Base-by-base conservation (phyloP, 2,797 vertebrate genomes). In the Amphiprion clarkii region DNA sequence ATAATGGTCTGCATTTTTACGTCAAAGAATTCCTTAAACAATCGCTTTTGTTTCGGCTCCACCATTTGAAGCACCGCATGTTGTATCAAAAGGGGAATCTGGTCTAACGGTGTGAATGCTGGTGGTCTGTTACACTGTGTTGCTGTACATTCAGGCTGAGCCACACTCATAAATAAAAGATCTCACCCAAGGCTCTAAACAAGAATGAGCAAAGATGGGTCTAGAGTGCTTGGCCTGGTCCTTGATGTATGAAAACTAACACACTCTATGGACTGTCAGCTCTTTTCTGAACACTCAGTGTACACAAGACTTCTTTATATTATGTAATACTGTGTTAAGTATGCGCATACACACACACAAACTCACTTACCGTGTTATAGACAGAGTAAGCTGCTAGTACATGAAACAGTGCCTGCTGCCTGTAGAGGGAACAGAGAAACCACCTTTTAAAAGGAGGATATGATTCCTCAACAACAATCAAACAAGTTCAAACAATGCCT, bases 341-440 rank as follows among this genome's bases (percentile, higher is more conserved):
- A 67, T 23, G 21, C 53, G 66, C 46, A 40, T 29, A 63, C 36
- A 55, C 10, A 67, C 21, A 56, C 7, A 42, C 17, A 42, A 4
- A 61, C 33, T 79, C 74, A 89, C 96, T 95, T 87, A 98, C 97
- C 51, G 96, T 96, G 89, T 98, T 97, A 92, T 97, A 98, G 81
- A 98, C 96, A 0, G 97, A 98, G 84, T 98, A 97, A 0, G 97
- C 97, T 17, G 96, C 93, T 7, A 98, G 92, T 65, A 98, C 95
- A 0, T 98, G 94, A 86, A 97, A 97, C 84, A 98, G 92, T 0
- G 95, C 96, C 87, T 96, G 96, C 79, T 98, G 97, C 94, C 97
- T 97, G 83, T 44, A 93, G 76, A 83, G 88, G 77, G 62, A 73
- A 88, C 25, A 83, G 31, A 88, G 66, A 84, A 84, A 79, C 53